phyloP scores from a whole-genome alignment of 1,140 invertebrate species.

The Drosophila carrolli region DNA sequence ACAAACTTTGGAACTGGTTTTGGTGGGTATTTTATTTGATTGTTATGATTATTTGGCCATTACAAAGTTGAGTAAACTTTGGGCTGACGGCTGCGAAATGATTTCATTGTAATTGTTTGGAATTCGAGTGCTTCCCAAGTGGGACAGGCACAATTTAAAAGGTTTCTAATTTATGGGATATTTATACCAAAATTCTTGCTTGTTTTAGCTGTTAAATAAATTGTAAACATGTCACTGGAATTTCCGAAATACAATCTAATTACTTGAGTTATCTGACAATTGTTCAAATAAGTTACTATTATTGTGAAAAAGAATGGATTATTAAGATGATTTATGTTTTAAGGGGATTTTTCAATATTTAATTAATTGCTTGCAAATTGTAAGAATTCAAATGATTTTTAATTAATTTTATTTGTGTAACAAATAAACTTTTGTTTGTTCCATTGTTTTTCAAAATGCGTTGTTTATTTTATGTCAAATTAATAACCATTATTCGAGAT shows the following conservation, averaged over 20 bases:
- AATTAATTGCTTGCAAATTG: background rate
- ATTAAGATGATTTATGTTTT: background rate
- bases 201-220: slow-evolving; percentile 15
- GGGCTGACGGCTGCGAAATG: slow-evolving; percentile 19
- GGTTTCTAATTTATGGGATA: slow-evolving; percentile 36
- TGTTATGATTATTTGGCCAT: slow-evolving; percentile 31
- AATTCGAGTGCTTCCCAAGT: background rate
- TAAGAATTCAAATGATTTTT: background rate
- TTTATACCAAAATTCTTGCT: slow-evolving; percentile 3
- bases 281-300: slow-evolving; percentile 3
- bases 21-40: slow-evolving; percentile 24
- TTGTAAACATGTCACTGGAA: slow-evolving; percentile 8
- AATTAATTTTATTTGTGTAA: background rate
- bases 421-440: background rate
- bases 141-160: slow-evolving; percentile 19
- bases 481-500: slow-evolving; percentile 2
- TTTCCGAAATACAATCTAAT: slow-evolving; percentile 9
- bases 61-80: slow-evolving; percentile 64
- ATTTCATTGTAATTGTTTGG: slow-evolving; percentile 35
- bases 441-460: background rate
- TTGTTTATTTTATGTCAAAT: background rate
- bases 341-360: background rate
- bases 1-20: slow-evolving; percentile 59
- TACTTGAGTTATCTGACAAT: background rate
- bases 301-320: background rate